phyloP scores from a whole-genome alignment of 2,113 vertebrate genomes.

The Hyperopisus bebe region DNA sequence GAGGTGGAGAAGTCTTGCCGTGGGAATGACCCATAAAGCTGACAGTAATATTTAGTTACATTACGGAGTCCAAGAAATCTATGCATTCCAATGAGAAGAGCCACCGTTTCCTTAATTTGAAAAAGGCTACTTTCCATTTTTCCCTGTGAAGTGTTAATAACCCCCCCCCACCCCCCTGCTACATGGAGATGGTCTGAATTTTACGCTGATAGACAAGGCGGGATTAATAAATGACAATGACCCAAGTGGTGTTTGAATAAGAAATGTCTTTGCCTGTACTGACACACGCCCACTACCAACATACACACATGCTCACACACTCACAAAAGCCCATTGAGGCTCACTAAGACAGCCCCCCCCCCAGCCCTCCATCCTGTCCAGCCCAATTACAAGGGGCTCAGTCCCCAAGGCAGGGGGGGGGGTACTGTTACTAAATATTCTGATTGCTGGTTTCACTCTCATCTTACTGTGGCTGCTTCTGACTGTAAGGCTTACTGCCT shows the following conservation, averaged over 20 bases:
- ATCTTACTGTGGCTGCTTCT: not conserved
- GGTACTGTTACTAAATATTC: not conserved
- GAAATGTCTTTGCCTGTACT: not conserved
- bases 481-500: not conserved
- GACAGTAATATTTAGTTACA: not conserved
- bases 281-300: not conserved
- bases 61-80: not conserved
- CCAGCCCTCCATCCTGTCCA: not conserved
- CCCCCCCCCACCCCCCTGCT: not conserved
- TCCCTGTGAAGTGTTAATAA: not conserved
- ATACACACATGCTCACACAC: not conserved
- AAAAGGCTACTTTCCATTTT: constrained; percentile 1
- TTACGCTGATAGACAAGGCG: not conserved
- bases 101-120: constrained; percentile 2
- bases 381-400: not conserved
- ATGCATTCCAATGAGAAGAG: constrained; percentile 11
- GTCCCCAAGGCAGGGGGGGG: not conserved
- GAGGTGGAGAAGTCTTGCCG: not conserved
- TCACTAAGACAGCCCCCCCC: not conserved
- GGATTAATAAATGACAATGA: not conserved
- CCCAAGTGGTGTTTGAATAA: not conserved
- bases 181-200: not conserved
- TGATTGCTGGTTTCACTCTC: not conserved
- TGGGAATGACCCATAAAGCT: constrained; percentile 7
- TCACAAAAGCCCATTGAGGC: not conserved